Conservation (phyloP, 1,140 invertebrate genomes). For the Phthorimaea operculella region DNA sequence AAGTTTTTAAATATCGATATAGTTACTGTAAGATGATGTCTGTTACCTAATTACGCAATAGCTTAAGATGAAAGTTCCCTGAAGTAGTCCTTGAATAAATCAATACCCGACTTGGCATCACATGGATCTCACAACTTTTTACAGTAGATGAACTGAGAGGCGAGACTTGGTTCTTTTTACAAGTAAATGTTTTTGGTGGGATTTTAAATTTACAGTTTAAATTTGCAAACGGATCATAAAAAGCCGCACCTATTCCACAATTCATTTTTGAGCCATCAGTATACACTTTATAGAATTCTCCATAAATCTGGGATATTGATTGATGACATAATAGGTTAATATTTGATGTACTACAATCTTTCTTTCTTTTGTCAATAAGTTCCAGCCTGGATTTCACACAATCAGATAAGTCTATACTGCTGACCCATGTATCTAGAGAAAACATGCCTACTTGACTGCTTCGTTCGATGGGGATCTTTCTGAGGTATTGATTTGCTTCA, state of each 20-base stretch:
- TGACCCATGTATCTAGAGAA: neutral
- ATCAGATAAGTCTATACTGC: neutral
- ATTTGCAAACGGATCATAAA: neutral
- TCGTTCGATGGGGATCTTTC: neutral
- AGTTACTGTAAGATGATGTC: too few species aligned
- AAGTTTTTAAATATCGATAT: too few species aligned
- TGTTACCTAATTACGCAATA: too few species aligned
- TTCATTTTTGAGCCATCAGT: neutral
- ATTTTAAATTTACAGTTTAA: too few species aligned
- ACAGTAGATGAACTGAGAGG: too few species aligned
- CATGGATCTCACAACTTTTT: too few species aligned
- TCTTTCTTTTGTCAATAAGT: neutral
- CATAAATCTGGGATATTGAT: neutral
- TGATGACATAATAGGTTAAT: neutral
- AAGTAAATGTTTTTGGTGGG: too few species aligned
- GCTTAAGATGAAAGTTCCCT: too few species aligned
- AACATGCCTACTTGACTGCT: neutral
- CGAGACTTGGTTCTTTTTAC: too few species aligned
- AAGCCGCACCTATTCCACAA: neutral
- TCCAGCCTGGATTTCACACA: neutral
- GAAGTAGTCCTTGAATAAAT: too few species aligned
- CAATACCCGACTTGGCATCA: too few species aligned
- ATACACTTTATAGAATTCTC: too few species aligned
- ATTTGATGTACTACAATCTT: neutral
- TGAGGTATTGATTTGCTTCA: neutral